Evolutionary conservation across 2,113 vertebrate genomes (phyloP).

Genomic region (Mirza zaza): DNA sequence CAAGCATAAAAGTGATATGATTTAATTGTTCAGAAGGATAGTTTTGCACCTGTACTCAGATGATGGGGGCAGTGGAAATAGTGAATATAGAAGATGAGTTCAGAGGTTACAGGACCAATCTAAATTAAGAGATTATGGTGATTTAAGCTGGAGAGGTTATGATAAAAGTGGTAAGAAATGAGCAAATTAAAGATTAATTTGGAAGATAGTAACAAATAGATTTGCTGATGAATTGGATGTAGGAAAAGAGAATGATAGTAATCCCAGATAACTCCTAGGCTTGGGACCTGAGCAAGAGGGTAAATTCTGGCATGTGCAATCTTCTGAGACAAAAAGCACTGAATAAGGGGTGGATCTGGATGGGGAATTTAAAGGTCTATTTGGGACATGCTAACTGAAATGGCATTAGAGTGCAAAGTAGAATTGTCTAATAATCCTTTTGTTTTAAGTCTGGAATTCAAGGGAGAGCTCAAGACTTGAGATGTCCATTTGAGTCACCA

Average conservation of each 20-base stretch:
- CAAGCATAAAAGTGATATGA: not conserved
- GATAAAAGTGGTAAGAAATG: not conserved
- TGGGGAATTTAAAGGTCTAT: not conserved
- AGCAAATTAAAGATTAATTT: slow-evolving; percentile 6
- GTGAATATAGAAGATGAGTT: not conserved
- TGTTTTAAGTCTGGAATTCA: not conserved
- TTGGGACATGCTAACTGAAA: not conserved
- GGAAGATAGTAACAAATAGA: not conserved
- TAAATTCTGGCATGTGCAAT: not conserved
- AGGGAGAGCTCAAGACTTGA: not conserved
- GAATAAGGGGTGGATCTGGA: not conserved
- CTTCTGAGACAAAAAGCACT: not conserved
- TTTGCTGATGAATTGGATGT: not conserved
- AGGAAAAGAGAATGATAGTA: not conserved
- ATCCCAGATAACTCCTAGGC: not conserved
- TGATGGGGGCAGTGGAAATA: not conserved
- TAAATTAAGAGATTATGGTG: not conserved
- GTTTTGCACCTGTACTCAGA: not conserved
- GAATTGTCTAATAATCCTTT: slow-evolving; percentile 22
- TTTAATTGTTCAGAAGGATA: slow-evolving; percentile 28
- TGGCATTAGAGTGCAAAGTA: not conserved
- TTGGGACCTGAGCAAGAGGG: not conserved
- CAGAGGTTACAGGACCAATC: not conserved
- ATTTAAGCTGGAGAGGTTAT: not conserved
- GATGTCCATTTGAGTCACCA: not conserved